A percentile compares a stretch with the other conserved stretches of the same genome.
Conservation (phyloP, 2,113 vertebrate species). For the Coracopsis vasa region DNA sequence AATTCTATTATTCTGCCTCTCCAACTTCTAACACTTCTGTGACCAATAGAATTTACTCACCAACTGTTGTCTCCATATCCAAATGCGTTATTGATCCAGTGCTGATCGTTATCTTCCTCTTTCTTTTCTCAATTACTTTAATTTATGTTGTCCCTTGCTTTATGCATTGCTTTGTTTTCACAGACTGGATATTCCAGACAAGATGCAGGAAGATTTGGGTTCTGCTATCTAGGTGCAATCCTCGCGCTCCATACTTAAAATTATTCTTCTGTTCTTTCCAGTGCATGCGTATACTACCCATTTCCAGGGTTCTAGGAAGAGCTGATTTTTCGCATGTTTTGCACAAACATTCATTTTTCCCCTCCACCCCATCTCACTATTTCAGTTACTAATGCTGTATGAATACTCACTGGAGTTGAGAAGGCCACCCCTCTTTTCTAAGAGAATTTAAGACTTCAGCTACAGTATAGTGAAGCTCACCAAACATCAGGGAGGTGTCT, state of each 20-base stretch:
- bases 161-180: not conserved
- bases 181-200: not conserved
- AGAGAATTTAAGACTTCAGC: not conserved
- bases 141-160: not conserved
- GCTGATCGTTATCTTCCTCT: not conserved
- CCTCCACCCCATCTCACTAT: not conserved
- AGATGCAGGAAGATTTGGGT: not conserved
- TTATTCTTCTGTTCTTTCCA: not conserved
- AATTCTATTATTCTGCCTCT: not conserved
- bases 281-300: not conserved
- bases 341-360: not conserved
- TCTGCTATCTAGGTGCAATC: not conserved
- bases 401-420: not conserved
- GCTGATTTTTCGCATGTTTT: too few species aligned
- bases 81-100: not conserved
- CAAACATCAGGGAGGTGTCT: not conserved
- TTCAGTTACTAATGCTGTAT: not conserved
- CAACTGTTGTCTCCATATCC: not conserved
- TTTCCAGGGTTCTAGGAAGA: not conserved
- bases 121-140: not conserved
- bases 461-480: not conserved
- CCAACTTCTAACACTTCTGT: not conserved
- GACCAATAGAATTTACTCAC: not conserved
- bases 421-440: not conserved
- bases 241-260: not conserved